Evolutionary conservation across 2,888 invertebrate genomes (phyloP).

Genomic region (Drosophila merina): DNA sequence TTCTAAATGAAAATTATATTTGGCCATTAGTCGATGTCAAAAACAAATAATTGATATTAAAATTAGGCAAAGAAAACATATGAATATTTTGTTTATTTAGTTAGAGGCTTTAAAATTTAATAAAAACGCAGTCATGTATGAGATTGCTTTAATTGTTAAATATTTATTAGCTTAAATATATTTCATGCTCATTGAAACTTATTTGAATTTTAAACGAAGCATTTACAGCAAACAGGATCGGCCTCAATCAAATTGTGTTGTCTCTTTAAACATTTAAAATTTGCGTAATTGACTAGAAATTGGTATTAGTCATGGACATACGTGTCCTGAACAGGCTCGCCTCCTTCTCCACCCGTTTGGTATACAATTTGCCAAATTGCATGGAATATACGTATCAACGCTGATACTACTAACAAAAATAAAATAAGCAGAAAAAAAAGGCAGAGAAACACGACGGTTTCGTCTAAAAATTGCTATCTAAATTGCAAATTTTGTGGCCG

Average conservation of each 20-base stretch:
- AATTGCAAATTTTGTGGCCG: conserved; percentile 72
- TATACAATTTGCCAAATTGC: conserved; percentile 53
- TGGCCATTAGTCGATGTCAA: not conserved
- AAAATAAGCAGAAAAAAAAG: not conserved
- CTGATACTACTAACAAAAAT: conserved; percentile 19
- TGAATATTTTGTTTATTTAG: not conserved
- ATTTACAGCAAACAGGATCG: conserved; percentile 14
- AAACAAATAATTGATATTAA: not conserved
- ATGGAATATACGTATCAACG: conserved; percentile 24
- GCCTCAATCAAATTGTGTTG: conserved; percentile 24
- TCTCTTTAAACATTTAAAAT: conserved; percentile 40
- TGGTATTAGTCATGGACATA: conserved; percentile 36
- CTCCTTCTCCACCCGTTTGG: not conserved
- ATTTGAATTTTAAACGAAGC: conserved; percentile 6
- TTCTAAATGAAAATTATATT: not conserved
- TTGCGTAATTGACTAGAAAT: conserved; percentile 47
- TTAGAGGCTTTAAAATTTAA: not conserved
- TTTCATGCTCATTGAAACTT: not conserved
- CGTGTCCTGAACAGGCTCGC: conserved; percentile 2
- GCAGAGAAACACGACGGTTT: conserved; percentile 24
- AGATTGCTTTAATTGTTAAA: not conserved
- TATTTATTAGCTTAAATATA: not conserved
- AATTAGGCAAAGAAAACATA: not conserved
- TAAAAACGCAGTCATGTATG: not conserved
- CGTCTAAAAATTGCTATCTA: conserved; percentile 59